Percentiles rank a stretch among this genome's conserved stretches.
phyloP scores from a whole-genome alignment of 2,888 invertebrate species.

The Dicranocentrus wangi region DNA sequence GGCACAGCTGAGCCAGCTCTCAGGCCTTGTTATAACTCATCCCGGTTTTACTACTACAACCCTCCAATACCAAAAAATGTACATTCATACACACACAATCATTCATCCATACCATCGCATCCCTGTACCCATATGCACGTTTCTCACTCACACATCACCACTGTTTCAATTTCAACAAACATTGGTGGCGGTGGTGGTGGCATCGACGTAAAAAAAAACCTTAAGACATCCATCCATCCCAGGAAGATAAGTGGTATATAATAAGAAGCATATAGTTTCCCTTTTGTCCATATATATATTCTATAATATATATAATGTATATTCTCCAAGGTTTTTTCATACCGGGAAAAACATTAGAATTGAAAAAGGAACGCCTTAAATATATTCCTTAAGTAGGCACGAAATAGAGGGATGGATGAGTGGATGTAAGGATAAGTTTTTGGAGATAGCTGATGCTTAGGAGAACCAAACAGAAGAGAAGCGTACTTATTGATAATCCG shows the following conservation, averaged over 20 bases:
- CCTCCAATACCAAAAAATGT: slow-evolving; percentile 2
- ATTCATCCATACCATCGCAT: slow-evolving; percentile 24
- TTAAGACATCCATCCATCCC: slow-evolving; percentile 16
- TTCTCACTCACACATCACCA: slow-evolving; percentile 2
- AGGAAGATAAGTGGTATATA: slow-evolving; percentile 3
- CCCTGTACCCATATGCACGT: slow-evolving; percentile 12
- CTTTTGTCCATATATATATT: no score
- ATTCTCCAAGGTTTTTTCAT: no score
- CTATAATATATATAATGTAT: no score
- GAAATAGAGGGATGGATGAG: not conserved
- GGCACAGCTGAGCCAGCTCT: slow-evolving; percentile 72
- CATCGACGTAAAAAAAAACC: not conserved
- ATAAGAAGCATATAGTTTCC: slow-evolving; percentile 4
- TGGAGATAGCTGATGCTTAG: no score
- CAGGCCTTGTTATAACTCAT: slow-evolving; percentile 65
- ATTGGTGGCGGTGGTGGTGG: not conserved
- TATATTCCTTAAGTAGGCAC: not conserved
- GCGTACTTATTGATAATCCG: not conserved
- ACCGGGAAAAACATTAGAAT: not conserved
- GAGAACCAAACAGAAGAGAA: no score
- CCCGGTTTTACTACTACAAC: not conserved
- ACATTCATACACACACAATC: slow-evolving; percentile 44
- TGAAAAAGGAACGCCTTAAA: not conserved
- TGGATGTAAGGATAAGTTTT: no score
- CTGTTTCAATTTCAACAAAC: not conserved